phyloP scores from a whole-genome alignment of 2,888 invertebrate genomes.

The Andrena marginata region DNA sequence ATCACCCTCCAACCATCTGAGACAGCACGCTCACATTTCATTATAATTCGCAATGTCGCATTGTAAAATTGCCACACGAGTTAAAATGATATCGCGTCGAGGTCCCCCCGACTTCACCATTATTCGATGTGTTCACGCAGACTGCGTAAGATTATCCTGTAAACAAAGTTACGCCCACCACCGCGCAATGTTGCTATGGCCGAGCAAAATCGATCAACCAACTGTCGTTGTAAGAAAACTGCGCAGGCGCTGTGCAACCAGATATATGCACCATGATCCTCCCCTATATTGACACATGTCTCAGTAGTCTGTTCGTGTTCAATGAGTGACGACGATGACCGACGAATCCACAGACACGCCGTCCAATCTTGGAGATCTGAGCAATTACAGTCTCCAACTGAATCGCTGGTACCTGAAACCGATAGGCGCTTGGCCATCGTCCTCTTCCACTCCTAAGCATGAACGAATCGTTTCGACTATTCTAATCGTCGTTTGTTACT shows the following conservation, averaged over 20 bases:
- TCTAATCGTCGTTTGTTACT: constrained; percentile 38
- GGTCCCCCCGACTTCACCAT: no score
- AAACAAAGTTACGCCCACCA: not conserved
- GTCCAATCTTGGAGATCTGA: not conserved
- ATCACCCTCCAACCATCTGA: no score
- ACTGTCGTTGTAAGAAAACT: not conserved
- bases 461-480: constrained; percentile 22
- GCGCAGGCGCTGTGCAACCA: constrained; percentile 11
- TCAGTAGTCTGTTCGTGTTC: constrained; percentile 24
- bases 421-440: constrained; percentile 66
- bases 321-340: not conserved
- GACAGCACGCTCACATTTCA: no score
- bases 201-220: not conserved
- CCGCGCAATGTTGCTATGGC: not conserved
- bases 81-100: no score
- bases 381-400: constrained; percentile 60
- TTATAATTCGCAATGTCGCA: no score
- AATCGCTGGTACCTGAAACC: constrained; percentile 65
- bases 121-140: no score
- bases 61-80: no score
- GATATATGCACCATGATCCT: not conserved
- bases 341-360: not conserved
- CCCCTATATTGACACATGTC: not conserved
- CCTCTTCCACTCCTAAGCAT: constrained; percentile 7
- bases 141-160: no score